Evolutionary conservation across 2,113 vertebrate genomes (phyloP).

Genomic region (Carassius gibelio): DNA sequence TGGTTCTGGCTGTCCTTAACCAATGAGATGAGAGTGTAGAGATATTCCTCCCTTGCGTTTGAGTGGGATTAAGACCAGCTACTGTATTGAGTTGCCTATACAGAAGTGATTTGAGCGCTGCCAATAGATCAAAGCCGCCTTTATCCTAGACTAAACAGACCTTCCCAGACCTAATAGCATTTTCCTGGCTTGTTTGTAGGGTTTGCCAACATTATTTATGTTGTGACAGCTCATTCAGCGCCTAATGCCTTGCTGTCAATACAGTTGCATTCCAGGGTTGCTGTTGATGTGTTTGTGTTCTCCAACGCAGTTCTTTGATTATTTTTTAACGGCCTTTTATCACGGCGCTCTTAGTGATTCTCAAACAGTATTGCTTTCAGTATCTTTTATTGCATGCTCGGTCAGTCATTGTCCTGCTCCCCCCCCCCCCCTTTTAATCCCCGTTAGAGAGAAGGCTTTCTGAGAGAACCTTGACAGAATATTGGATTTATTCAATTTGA

Average conservation of each 20-base stretch:
- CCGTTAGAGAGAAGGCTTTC: neutral
- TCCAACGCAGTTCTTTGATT: conserved; percentile 2
- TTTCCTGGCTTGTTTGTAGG: conserved; percentile 21
- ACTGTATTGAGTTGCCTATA: conserved; percentile 36
- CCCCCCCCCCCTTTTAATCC: neutral
- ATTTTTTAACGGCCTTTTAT: conserved; percentile 42
- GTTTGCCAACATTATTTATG: conserved; percentile 28
- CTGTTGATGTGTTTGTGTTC: neutral
- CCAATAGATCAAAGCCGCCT: conserved; percentile 22
- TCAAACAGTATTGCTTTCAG: conserved; percentile 25
- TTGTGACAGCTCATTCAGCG: conserved; percentile 5
- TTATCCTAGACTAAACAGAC: conserved; percentile 6
- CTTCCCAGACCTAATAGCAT: conserved; percentile 17
- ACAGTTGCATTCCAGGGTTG: neutral
- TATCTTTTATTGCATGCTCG: conserved; percentile 31
- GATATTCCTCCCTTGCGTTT: neutral
- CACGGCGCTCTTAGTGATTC: neutral
- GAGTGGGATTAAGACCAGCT: conserved; percentile 23
- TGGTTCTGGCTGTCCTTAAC: conserved; percentile 1
- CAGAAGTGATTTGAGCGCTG: conserved; percentile 13
- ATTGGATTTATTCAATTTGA: conserved; percentile 39
- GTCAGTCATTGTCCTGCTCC: neutral
- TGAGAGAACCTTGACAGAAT: conserved; percentile 24
- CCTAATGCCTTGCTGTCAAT: neutral
- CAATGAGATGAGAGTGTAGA: neutral